These are phyloP conservation scores for Barypeithes pellucidus DNA, from an alignment of 2,888 invertebrate genomes.

Conservation along the genomic window DNA sequence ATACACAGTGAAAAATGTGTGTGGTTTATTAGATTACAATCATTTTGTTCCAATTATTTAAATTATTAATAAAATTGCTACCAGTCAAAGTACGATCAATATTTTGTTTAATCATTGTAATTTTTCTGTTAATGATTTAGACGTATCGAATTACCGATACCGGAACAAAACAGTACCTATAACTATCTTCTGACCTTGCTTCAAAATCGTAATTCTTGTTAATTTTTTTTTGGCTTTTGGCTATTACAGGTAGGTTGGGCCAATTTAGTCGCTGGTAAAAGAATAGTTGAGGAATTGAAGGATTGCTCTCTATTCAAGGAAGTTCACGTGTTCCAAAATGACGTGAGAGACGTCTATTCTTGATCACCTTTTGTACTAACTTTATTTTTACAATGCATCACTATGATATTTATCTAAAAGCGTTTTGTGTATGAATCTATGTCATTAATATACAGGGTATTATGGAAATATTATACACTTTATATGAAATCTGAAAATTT, in stretches of 20 bases:
- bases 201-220: not conserved
- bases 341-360: too few relatives aligned
- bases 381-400: too few relatives aligned
- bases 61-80: constrained; percentile 1
- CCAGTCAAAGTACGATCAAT: constrained; percentile 15
- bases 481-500: too few relatives aligned
- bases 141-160: constrained; percentile 17
- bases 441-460: too few relatives aligned
- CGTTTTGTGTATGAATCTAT: too few relatives aligned
- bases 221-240: not conserved
- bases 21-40: not conserved
- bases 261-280: not conserved
- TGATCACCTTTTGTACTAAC: too few relatives aligned
- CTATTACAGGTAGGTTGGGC: constrained; percentile 2
- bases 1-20: not conserved
- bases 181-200: constrained; percentile 22
- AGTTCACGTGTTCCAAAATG: too few relatives aligned
- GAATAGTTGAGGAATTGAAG: not conserved
- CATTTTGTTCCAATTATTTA: not conserved
- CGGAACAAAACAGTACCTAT: not conserved
- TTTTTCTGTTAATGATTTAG: constrained; percentile 21
- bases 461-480: too few relatives aligned
- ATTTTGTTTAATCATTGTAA: constrained; percentile 6
- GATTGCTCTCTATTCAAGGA: not conserved
- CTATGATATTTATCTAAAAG: too few relatives aligned